Evolutionary conservation across 2,888 invertebrate genomes (phyloP).

Genomic region (Drosophila birchii): DNA sequence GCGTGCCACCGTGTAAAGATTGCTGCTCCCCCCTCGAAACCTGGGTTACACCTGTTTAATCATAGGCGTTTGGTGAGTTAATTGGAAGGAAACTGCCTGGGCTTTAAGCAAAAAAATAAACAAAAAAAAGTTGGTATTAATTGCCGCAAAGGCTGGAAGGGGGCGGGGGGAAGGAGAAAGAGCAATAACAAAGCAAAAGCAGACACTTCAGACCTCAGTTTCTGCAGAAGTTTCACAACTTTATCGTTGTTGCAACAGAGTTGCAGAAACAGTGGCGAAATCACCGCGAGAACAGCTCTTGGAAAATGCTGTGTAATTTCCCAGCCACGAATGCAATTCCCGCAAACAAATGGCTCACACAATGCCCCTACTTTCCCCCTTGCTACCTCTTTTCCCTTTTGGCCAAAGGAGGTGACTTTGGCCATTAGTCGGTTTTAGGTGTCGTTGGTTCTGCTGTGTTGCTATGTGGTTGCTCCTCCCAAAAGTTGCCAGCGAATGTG

Average conservation of each 20-base stretch:
- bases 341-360: slow-evolving; percentile 53
- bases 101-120: slow-evolving; percentile 57
- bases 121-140: slow-evolving; percentile 55
- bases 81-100: slow-evolving; percentile 53
- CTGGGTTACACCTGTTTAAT: slow-evolving; percentile 45
- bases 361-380: not conserved
- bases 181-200: not conserved
- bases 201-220: slow-evolving; percentile 18
- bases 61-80: slow-evolving; percentile 63
- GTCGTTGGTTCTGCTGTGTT: slow-evolving; percentile 12
- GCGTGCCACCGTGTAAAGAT: slow-evolving; percentile 29
- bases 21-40: not conserved
- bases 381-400: not conserved
- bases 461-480: not conserved
- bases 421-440: slow-evolving; percentile 49
- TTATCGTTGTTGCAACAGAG: slow-evolving; percentile 14
- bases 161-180: not conserved
- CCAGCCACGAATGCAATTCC: slow-evolving; percentile 61
- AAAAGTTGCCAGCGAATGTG: slow-evolving; percentile 31
- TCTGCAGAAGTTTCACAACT: slow-evolving; percentile 30
- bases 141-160: slow-evolving; percentile 44
- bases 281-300: slow-evolving; percentile 26
- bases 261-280: slow-evolving; percentile 9
- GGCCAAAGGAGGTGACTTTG: slow-evolving; percentile 36
- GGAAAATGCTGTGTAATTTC: slow-evolving; percentile 57